These are phyloP conservation scores for Rhombomys opimus DNA, from an alignment of 2,113 vertebrate species.

Conservation along the genomic window DNA sequence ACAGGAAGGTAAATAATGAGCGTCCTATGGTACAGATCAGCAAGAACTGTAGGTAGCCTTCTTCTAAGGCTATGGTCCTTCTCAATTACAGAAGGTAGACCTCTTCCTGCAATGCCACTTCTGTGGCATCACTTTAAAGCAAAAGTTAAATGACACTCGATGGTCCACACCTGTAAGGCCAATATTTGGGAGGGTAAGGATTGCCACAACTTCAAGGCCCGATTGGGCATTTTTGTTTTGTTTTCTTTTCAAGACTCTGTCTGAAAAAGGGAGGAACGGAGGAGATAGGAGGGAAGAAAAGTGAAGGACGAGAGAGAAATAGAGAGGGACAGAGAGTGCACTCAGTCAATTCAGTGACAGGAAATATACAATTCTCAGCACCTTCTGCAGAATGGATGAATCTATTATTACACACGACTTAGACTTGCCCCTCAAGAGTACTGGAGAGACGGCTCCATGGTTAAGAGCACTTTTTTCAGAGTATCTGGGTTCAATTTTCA, in stretches of 20 bases:
- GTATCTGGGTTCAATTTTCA: background rate
- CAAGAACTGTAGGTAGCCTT: background rate
- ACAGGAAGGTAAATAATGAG: too few relatives aligned
- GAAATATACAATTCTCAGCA: background rate
- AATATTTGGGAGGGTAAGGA: background rate
- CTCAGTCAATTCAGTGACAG: background rate
- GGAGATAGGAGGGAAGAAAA: too few relatives aligned
- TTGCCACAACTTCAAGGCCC: background rate
- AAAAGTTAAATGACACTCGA: background rate
- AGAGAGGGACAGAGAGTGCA: too few relatives aligned
- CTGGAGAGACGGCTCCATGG: background rate
- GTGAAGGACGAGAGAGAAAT: background rate
- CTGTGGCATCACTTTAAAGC: background rate
- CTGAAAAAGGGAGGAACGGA: background rate
- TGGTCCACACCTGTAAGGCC: too few relatives aligned
- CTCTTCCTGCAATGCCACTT: background rate
- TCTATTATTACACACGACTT: background rate
- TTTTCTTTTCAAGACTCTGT: background rate
- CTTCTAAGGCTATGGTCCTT: too few relatives aligned
- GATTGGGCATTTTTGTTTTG: background rate
- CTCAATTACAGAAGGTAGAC: too few relatives aligned
- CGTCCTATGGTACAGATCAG: background rate
- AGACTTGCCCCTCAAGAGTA: background rate
- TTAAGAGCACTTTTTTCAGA: background rate
- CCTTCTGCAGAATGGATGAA: background rate